phyloP scores from a whole-genome alignment of 2,113 vertebrate species.

The Etheostoma cragini region DNA sequence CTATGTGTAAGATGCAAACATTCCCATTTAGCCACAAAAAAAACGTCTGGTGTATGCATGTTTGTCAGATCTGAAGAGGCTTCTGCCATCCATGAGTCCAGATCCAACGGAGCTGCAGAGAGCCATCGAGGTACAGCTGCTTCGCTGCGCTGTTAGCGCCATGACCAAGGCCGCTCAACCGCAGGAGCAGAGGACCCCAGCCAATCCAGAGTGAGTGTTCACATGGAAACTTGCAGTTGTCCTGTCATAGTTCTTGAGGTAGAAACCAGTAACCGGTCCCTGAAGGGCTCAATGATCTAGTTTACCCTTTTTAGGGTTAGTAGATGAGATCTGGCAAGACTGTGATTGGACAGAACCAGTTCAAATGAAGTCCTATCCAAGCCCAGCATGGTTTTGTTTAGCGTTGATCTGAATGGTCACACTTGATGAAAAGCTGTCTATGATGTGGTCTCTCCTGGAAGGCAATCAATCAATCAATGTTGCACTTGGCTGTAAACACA shows the following conservation, averaged over 20 bases:
- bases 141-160: slow-evolving; percentile 92
- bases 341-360: background rate
- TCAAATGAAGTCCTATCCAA: background rate
- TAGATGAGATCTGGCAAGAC: too few species aligned
- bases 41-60: background rate
- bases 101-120: slow-evolving; percentile 97
- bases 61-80: slow-evolving; percentile 92
- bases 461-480: background rate
- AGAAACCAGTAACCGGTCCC: background rate
- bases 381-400: background rate
- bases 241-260: background rate
- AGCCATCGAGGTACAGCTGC: slow-evolving; percentile 95
- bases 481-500: background rate
- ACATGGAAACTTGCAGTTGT: background rate
- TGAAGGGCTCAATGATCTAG: background rate
- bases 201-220: slow-evolving; percentile 90
- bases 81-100: slow-evolving; percentile 95
- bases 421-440: too few species aligned
- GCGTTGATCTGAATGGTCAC: background rate
- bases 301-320: too few species aligned
- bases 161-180: slow-evolving; percentile 87
- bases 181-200: slow-evolving; percentile 88
- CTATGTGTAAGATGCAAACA: background rate
- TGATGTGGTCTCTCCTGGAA: background rate
- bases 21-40: background rate